Percentiles rank a stretch among this genome's conserved stretches.
These are phyloP conservation scores for Aethina tumida DNA, from an alignment of 1,140 invertebrate species.

Conservation along the genomic window DNA sequence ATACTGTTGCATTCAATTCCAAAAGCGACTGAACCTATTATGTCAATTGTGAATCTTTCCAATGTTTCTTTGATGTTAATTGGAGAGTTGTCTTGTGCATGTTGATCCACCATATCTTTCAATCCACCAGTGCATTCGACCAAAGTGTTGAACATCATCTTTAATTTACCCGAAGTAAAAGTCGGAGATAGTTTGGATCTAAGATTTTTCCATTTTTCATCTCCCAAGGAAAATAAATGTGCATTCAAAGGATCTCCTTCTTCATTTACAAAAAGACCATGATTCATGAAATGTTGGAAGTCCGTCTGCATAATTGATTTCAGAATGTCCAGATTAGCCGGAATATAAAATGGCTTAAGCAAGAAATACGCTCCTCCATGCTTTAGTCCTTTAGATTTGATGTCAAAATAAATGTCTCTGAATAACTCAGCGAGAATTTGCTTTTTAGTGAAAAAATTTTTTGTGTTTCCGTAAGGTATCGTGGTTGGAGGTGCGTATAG, in stretches of 20 bases:
- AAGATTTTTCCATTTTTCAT: conserved; percentile 39
- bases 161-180: conserved; percentile 42
- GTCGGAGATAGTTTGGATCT: conserved; percentile 39
- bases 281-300: conserved; percentile 38
- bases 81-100: conserved; percentile 13
- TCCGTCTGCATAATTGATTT: conserved; percentile 38
- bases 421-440: too few relatives aligned
- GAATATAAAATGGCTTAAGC: conserved; percentile 31
- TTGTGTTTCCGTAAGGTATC: too few relatives aligned
- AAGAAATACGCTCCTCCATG: conserved; percentile 34
- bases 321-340: conserved; percentile 40
- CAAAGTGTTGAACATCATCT: conserved; percentile 34
- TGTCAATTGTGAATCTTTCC: conserved; percentile 29
- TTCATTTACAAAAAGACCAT: conserved; percentile 33
- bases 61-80: conserved; percentile 42
- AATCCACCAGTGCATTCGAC: conserved; percentile 23
- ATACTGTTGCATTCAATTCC: conserved; percentile 42
- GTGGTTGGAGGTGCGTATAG: too few relatives aligned
- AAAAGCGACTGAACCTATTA: conserved; percentile 37
- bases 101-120: conserved; percentile 32
- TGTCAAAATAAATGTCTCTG: too few relatives aligned
- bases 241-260: conserved; percentile 37
- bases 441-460: too few relatives aligned
- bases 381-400: conserved; percentile 6
- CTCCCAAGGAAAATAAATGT: conserved; percentile 38